Conservation (phyloP, 2,888 invertebrate genomes). For the Megastigmus dorsalis region DNA sequence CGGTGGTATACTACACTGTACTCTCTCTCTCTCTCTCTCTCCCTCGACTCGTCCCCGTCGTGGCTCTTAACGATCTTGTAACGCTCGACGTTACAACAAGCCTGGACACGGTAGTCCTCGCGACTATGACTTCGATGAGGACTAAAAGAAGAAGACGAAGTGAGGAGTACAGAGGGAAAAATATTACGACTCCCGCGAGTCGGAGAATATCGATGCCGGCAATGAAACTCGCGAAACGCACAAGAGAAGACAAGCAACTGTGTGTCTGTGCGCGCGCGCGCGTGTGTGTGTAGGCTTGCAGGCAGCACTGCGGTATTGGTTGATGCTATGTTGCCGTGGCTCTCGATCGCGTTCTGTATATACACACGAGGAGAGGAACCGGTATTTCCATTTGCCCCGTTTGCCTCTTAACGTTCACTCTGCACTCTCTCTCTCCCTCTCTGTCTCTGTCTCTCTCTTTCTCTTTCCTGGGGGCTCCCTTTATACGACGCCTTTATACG, state of each 20-base stretch:
- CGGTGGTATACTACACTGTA: too few relatives aligned
- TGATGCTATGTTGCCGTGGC: too few relatives aligned
- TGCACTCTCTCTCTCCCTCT: neutral
- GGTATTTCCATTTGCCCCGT: slow-evolving; percentile 53
- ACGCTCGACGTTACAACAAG: slow-evolving; percentile 42
- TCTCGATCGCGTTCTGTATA: too few relatives aligned
- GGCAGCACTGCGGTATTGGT: too few relatives aligned
- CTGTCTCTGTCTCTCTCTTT: neutral
- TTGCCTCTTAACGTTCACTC: neutral
- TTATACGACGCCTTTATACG: slow-evolving; percentile 44
- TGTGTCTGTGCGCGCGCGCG: slow-evolving; percentile 4
- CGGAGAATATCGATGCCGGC: slow-evolving; percentile 15
- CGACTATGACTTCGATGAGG: neutral
- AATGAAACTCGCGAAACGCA: neutral
- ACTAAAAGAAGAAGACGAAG: too few relatives aligned
- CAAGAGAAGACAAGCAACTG: neutral
- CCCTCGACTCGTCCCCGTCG: too few relatives aligned
- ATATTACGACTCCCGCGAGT: slow-evolving; percentile 17
- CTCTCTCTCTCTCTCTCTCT: too few relatives aligned
- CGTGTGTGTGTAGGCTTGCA: too few relatives aligned
- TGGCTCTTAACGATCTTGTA: slow-evolving; percentile 69
- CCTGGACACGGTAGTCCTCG: slow-evolving; percentile 36
- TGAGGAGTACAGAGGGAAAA: neutral
- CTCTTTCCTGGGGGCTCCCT: neutral
- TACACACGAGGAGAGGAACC: too few relatives aligned